Conservation (phyloP, 2,113 vertebrate species). For the Chloropsis hardwickii region DNA sequence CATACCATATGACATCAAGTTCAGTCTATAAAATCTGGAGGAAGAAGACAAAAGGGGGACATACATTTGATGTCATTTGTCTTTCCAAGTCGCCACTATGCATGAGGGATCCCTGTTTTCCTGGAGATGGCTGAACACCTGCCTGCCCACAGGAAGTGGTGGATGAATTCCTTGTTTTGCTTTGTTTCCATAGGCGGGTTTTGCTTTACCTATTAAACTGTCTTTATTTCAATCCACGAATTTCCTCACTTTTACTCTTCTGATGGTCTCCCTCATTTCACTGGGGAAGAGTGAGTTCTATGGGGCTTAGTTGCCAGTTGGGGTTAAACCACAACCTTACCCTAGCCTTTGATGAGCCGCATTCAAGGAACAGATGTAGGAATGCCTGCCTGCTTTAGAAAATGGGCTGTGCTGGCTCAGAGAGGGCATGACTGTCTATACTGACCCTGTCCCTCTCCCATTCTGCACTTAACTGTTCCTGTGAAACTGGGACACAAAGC, state of each 20-base stretch:
- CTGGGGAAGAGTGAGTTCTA: background rate
- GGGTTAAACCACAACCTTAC: background rate
- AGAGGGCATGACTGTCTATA: background rate
- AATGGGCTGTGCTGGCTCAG: background rate
- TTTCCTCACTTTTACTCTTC: background rate
- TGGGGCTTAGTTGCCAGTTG: background rate
- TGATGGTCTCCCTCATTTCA: background rate
- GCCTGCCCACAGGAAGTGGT: background rate
- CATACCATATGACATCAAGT: background rate
- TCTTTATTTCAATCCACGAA: background rate
- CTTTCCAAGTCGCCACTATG: accelerated
- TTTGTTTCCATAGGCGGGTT: background rate
- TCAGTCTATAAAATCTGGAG: background rate
- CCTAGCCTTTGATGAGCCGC: background rate
- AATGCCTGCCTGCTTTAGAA: background rate
- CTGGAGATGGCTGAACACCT: background rate
- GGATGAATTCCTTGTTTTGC: background rate
- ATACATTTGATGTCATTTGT: background rate
- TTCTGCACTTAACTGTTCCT: background rate
- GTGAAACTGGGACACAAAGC: background rate
- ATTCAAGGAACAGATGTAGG: background rate
- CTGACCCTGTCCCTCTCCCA: background rate
- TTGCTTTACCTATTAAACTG: background rate
- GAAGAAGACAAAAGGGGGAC: background rate
- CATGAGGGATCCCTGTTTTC: background rate